Evolutionary conservation across 2,113 vertebrate species (phyloP).

Genomic region (Tenrec ecaudatus): DNA sequence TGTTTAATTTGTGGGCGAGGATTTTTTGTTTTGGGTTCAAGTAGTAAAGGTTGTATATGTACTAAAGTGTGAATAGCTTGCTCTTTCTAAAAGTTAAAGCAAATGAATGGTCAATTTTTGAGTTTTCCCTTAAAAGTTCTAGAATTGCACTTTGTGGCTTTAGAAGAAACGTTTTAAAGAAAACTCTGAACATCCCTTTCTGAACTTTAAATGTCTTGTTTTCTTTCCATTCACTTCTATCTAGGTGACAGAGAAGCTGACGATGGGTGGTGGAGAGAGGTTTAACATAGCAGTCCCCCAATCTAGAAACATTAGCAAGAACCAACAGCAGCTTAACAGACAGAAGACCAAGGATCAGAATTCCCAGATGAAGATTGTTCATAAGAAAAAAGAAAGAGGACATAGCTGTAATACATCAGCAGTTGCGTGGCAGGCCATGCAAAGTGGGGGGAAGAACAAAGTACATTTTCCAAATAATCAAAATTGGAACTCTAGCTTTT

Average conservation of each 20-base stretch:
- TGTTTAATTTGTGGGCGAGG: not conserved
- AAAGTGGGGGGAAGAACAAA: constrained; percentile 89
- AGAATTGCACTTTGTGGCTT: not conserved
- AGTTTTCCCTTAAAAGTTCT: not conserved
- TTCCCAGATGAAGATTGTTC: constrained; percentile 88
- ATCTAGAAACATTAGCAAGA: constrained; percentile 90
- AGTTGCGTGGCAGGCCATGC: constrained; percentile 94
- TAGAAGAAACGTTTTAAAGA: not conserved
- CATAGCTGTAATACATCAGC: constrained; percentile 88
- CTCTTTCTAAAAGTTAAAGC: not conserved
- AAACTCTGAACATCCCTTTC: not conserved
- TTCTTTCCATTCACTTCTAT: constrained; percentile 7
- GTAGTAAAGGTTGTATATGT: not conserved
- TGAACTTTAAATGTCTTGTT: not conserved
- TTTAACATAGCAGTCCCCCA: constrained; percentile 95
- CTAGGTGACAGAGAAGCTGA: constrained; percentile 95
- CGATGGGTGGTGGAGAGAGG: constrained; percentile 98
- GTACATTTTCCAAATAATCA: constrained; percentile 89
- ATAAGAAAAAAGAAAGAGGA: constrained; percentile 90
- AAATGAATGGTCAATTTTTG: not conserved
- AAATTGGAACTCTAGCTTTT: constrained; percentile 91
- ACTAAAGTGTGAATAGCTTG: not conserved
- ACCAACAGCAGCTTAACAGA: constrained; percentile 91
- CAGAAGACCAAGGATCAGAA: constrained; percentile 93
- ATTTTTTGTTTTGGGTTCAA: not conserved